Evolutionary conservation across 23 tunicate genomes (phyloP).

Genomic region (Aplidium turbinatum): DNA sequence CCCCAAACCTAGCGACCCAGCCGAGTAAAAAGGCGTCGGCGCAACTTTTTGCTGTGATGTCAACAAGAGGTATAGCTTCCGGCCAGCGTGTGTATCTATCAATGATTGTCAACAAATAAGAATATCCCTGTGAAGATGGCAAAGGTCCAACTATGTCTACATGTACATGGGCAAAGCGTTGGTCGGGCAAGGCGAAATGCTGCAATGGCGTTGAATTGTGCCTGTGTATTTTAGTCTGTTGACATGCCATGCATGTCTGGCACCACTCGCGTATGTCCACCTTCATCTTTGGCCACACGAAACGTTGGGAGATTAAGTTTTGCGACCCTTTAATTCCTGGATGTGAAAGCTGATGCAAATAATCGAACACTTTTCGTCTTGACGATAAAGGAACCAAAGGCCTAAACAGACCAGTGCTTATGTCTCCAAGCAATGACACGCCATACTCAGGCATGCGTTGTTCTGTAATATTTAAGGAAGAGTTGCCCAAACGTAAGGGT

Average conservation of each 20-base stretch:
- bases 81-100: slow-evolving; percentile 23
- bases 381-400: slow-evolving; percentile 13
- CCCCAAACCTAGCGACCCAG: slow-evolving; percentile 27
- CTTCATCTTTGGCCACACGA: slow-evolving; percentile 17
- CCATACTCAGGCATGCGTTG: not conserved
- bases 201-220: not conserved
- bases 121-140: slow-evolving; percentile 10
- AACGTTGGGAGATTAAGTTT: slow-evolving; percentile 6
- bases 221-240: slow-evolving; percentile 5
- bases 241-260: slow-evolving; percentile 30
- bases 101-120: slow-evolving; percentile 10
- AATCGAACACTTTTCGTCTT: slow-evolving; percentile 1
- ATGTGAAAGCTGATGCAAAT: slow-evolving; percentile 16
- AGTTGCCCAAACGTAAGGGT: not conserved
- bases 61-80: slow-evolving; percentile 17
- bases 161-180: slow-evolving; percentile 11
- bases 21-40: slow-evolving; percentile 32
- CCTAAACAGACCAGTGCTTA: not conserved
- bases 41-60: slow-evolving; percentile 36
- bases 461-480: not conserved
- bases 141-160: slow-evolving; percentile 45
- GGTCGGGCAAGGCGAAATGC: not conserved
- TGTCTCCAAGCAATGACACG: slow-evolving; percentile 6
- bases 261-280: slow-evolving; percentile 8
- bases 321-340: slow-evolving; percentile 25